These are phyloP conservation scores for Raja brachyura DNA, from an alignment of 2,113 vertebrate genomes.

Conservation along the genomic window DNA sequence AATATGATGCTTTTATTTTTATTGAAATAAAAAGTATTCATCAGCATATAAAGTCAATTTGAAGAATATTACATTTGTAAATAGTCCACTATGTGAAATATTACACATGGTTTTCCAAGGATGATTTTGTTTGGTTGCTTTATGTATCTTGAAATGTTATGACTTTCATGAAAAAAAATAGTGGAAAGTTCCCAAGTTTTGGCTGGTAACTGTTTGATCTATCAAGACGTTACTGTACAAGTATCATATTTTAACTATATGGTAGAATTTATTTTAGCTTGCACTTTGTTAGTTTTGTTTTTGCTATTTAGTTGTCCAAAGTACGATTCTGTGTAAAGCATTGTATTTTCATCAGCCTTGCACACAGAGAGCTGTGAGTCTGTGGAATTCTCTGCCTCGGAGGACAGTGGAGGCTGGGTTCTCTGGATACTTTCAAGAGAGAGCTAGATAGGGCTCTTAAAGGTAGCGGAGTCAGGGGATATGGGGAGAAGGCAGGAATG, in stretches of 20 bases:
- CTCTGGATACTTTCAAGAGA: too few relatives aligned
- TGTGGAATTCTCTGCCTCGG: too few relatives aligned
- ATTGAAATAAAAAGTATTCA: neutral
- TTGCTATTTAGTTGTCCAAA: neutral
- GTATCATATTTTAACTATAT: neutral
- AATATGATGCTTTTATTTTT: neutral
- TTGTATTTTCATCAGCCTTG: slow-evolving; percentile 16
- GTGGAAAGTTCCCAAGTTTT: neutral
- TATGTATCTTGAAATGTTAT: neutral
- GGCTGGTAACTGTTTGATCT: neutral
- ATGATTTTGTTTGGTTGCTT: neutral
- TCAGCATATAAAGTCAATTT: neutral
- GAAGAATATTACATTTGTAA: neutral
- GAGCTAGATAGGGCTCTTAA: too few relatives aligned
- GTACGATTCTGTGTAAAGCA: neutral
- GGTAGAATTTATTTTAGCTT: neutral
- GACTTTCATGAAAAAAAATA: neutral
- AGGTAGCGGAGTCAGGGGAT: too few relatives aligned
- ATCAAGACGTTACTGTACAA: neutral
- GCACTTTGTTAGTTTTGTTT: neutral
- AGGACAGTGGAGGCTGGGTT: too few relatives aligned
- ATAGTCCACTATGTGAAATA: neutral
- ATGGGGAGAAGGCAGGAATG: too few relatives aligned
- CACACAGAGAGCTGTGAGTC: neutral
- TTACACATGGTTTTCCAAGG: neutral